A percentile compares a stretch with the other conserved stretches of the same genome.
Conservation (phyloP, 2,113 vertebrate species). For the Dicerorhinus sumatrensis region DNA sequence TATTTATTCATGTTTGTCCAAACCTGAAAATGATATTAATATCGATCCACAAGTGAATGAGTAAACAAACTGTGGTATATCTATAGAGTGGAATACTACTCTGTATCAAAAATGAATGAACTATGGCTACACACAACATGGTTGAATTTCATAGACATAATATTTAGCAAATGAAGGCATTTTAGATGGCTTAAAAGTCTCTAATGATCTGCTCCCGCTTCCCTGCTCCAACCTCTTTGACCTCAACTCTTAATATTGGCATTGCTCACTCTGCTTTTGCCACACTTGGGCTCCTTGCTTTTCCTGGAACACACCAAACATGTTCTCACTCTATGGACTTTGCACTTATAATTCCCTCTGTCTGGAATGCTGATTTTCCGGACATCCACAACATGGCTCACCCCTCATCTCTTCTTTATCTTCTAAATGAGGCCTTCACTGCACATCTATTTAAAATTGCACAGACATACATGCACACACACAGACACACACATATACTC, state of each 20-base stretch:
- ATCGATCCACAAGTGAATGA: background rate
- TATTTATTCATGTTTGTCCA: background rate
- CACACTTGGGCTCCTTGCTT: background rate
- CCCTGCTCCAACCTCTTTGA: background rate
- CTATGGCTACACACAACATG: background rate
- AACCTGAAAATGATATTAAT: background rate
- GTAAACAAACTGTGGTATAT: background rate
- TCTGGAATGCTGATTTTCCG: background rate
- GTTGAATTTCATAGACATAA: background rate
- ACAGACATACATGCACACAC: too few relatives aligned
- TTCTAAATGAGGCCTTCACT: background rate
- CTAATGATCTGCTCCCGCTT: background rate
- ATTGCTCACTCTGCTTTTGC: background rate
- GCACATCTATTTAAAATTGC: background rate
- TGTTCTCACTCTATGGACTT: background rate
- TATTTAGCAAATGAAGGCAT: background rate
- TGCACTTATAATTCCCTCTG: background rate
- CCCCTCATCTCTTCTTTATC: background rate
- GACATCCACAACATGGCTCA: background rate
- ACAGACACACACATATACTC: background rate
- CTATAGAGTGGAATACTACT: background rate
- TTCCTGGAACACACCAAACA: background rate
- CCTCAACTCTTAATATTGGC: background rate
- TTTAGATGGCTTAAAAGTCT: background rate
- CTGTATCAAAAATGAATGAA: background rate